Conservation (phyloP, 2,888 invertebrate genomes). For the Sturmia bella region DNA sequence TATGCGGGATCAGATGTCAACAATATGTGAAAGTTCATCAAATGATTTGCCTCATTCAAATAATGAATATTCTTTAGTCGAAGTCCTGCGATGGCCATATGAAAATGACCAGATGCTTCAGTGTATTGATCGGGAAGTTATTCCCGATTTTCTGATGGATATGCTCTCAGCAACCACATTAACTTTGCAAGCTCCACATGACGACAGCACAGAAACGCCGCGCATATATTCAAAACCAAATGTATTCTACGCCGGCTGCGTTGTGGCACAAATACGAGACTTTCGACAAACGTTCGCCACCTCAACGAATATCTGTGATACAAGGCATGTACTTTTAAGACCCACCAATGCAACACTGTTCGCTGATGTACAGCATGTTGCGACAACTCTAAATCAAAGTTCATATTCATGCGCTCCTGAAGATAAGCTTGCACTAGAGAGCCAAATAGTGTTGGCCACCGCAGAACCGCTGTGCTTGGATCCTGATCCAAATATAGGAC, state of each 20-base stretch:
- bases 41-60: constrained; percentile 46
- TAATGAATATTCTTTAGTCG: constrained; percentile 86
- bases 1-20: constrained; percentile 44
- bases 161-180: constrained; percentile 89
- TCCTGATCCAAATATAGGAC: constrained; percentile 91
- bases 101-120: constrained; percentile 93
- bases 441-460: constrained; percentile 92
- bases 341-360: constrained; percentile 91
- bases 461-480: constrained; percentile 94
- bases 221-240: constrained; percentile 83
- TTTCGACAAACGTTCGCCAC: constrained; percentile 91
- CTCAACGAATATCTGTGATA: constrained; percentile 88
- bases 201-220: constrained; percentile 75
- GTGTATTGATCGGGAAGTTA: constrained; percentile 94
- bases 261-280: constrained; percentile 95
- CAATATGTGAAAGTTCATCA: constrained; percentile 35
- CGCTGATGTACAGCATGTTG: constrained; percentile 82
- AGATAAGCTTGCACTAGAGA: constrained; percentile 84
- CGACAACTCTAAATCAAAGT: constrained; percentile 71
- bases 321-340: constrained; percentile 92
- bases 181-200: constrained; percentile 74
- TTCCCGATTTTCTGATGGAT: constrained; percentile 93
- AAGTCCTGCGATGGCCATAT: constrained; percentile 92
- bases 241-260: constrained; percentile 95
- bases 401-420: constrained; percentile 73